Evolutionary conservation across 2,797 vertebrate genomes (phyloP).

Genomic region (Furcifer pardalis): DNA sequence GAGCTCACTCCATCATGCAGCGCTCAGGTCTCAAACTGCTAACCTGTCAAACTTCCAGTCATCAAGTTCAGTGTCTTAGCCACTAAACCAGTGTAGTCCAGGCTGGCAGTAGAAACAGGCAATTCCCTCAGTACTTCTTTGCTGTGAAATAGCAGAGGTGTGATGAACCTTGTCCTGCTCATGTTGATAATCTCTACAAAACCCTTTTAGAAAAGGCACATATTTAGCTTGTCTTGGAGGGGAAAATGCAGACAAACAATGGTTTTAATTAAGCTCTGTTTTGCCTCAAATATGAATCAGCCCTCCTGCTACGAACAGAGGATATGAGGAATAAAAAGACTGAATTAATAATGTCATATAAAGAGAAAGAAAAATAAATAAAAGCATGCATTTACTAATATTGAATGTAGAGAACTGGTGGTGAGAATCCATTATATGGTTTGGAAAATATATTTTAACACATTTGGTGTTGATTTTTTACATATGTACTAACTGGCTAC

Average conservation of each 20-base stretch:
- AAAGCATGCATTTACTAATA: background rate
- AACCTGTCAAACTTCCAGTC: no score
- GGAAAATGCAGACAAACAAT: slow-evolving; percentile 14
- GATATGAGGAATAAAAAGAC: slow-evolving; percentile 12
- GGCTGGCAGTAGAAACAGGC: background rate
- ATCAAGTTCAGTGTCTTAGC: no score
- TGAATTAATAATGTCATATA: slow-evolving; percentile 19
- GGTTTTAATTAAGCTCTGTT: slow-evolving; percentile 42
- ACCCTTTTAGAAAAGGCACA: slow-evolving; percentile 2
- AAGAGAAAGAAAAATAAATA: slow-evolving; percentile 21
- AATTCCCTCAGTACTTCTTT: background rate
- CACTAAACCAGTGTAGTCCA: no score
- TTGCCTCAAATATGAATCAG: slow-evolving; percentile 22
- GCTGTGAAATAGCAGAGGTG: background rate
- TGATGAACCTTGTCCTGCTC: background rate
- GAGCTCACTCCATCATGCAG: no score
- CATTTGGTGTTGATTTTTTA: background rate
- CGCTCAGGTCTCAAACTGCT: no score
- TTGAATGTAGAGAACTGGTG: slow-evolving; percentile 4
- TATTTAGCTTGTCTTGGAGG: slow-evolving; percentile 11
- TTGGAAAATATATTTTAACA: slow-evolving; percentile 3
- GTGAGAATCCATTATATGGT: slow-evolving; percentile 4
- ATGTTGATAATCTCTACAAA: background rate
- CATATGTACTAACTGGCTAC: background rate
- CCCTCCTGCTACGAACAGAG: slow-evolving; percentile 43